Conservation (phyloP, 1,140 invertebrate genomes). For the Heliothis subflexa region DNA sequence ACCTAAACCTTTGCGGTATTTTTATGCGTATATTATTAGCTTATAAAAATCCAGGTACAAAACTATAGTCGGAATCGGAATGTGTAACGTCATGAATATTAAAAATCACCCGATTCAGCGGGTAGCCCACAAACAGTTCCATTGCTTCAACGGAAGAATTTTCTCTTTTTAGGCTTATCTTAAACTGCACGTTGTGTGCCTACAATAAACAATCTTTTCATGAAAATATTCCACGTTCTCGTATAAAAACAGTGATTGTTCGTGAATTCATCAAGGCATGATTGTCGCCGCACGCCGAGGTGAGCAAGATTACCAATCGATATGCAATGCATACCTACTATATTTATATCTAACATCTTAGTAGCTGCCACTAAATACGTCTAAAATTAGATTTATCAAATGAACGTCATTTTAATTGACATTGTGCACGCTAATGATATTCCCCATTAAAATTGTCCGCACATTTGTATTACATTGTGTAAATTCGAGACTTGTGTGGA, state of each 20-base stretch:
- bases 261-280: conserved; percentile 12
- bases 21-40: no score
- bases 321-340: conserved; percentile 14
- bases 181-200: neutral
- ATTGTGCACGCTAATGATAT: conserved; percentile 22
- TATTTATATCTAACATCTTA: neutral
- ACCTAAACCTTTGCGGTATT: no score
- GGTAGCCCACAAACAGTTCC: neutral
- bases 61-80: no score
- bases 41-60: no score
- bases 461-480: neutral
- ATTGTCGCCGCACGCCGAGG: conserved; percentile 3
- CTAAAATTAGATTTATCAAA: conserved; percentile 5
- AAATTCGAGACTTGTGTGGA: conserved; percentile 13
- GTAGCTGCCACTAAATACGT: neutral
- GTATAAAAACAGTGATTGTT: conserved; percentile 34
- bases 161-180: no score
- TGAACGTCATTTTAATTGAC: conserved; percentile 5
- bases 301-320: conserved; percentile 8
- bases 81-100: no score
- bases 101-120: no score
- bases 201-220: neutral
- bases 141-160: neutral
- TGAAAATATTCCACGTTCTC: neutral
- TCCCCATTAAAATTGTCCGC: conserved; percentile 18